phyloP scores from a whole-genome alignment of 2,797 vertebrate genomes.

The Acanthiza pusilla region DNA sequence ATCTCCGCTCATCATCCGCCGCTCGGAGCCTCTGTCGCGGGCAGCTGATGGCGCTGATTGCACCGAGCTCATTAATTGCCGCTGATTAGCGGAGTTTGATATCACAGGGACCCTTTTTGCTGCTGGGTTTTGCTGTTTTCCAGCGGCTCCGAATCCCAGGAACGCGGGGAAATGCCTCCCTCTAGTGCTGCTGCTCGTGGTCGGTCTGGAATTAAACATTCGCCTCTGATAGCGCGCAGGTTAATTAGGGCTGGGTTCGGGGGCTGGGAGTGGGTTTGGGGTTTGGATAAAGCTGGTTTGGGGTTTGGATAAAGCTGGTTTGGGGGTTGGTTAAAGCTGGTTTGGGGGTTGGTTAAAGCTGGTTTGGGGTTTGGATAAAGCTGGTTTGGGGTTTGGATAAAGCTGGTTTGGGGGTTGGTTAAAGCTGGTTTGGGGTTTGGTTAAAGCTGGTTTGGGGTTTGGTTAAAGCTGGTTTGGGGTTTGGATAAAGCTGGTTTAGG shows the following conservation, averaged over 20 bases:
- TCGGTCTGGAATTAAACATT: fast-evolving
- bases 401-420: too few relatives aligned
- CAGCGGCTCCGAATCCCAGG: background rate
- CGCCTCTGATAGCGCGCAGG: fast-evolving
- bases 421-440: too few relatives aligned
- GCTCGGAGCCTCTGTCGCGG: background rate
- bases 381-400: too few relatives aligned
- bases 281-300: too few relatives aligned
- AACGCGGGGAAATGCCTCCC: constrained; percentile 14
- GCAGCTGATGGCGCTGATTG: constrained; percentile 25
- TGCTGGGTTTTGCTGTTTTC: background rate
- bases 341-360: too few relatives aligned
- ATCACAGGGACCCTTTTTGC: background rate
- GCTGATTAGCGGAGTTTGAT: background rate
- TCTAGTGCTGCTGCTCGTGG: background rate
- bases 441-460: too few relatives aligned
- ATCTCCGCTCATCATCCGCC: constrained; percentile 2
- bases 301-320: too few relatives aligned
- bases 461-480: too few relatives aligned
- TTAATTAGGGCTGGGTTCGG: fast-evolving
- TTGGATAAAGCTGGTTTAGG: too few relatives aligned
- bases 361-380: too few relatives aligned
- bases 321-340: too few relatives aligned
- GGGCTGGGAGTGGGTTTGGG: background rate
- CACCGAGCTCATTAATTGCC: constrained; percentile 2